Conservation (phyloP, 2,888 invertebrate species). For the Coenonympha arcania region DNA sequence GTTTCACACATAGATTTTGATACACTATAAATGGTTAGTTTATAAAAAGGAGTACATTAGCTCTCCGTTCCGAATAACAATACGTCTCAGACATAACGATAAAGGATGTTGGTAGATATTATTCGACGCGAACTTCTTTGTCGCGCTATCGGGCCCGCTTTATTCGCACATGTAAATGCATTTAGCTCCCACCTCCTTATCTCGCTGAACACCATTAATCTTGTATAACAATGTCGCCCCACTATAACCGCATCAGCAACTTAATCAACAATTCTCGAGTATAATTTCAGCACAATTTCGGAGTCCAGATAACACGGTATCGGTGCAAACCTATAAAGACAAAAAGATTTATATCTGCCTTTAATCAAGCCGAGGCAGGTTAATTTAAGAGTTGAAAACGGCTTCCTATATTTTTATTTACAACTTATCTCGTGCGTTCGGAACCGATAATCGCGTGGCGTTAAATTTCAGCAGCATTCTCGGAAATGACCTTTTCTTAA, state of each 20-base stretch:
- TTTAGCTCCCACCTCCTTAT: constrained; percentile 71
- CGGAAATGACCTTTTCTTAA: constrained; percentile 5
- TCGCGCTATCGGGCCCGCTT: constrained; percentile 65
- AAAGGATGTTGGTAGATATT: constrained; percentile 37
- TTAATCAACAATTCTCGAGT: constrained; percentile 55
- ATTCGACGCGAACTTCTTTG: constrained; percentile 59
- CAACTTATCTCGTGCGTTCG: constrained; percentile 13
- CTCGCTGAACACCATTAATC: constrained; percentile 68
- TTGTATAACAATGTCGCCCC: constrained; percentile 69
- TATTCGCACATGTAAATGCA: constrained; percentile 73
- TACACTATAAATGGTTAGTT: too few relatives aligned
- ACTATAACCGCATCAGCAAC: constrained; percentile 54
- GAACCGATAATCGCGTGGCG: constrained; percentile 10
- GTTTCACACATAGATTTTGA: too few relatives aligned
- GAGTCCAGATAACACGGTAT: constrained; percentile 32
- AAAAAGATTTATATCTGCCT: constrained; percentile 30
- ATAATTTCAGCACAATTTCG: constrained; percentile 48
- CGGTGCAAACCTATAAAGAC: constrained; percentile 29
- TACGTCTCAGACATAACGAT: constrained; percentile 21
- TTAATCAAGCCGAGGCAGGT: constrained; percentile 29
- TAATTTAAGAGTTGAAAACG: constrained; percentile 17
- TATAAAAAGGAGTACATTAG: neutral
- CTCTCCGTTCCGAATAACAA: constrained; percentile 1
- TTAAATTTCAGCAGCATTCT: constrained; percentile 12
- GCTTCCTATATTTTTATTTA: constrained; percentile 23